Conservation (phyloP, 2,888 invertebrate species). For the Chrysolina haemoptera region DNA sequence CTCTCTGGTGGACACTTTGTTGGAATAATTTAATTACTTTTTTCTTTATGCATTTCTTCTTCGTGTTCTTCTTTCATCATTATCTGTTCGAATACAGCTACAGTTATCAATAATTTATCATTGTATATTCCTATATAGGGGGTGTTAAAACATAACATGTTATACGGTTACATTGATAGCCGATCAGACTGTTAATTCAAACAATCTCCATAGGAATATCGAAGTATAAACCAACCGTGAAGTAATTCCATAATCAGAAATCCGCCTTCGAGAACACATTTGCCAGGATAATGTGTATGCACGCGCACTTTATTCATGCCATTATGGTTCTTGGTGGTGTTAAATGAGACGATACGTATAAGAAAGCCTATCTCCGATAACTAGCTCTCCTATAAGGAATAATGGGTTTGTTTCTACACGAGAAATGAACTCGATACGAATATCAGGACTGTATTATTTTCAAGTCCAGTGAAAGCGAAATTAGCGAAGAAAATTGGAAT, state of each 20-base stretch:
- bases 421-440: no score
- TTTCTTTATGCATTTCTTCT: no score
- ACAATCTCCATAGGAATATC: conserved; percentile 12
- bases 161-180: neutral
- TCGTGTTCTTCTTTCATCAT: no score
- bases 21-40: no score
- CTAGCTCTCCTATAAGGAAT: conserved; percentile 4
- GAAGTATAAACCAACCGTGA: conserved; percentile 27
- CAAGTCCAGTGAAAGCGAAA: neutral
- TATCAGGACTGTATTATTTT: neutral
- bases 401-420: neutral
- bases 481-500: no score
- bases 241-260: conserved; percentile 45
- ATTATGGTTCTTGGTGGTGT: conserved; percentile 47
- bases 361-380: conserved; percentile 12
- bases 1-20: no score
- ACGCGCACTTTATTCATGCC: conserved; percentile 45
- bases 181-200: neutral
- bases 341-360: conserved; percentile 38
- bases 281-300: conserved; percentile 45
- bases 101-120: no score
- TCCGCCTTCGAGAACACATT: conserved; percentile 45
- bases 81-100: no score
- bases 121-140: no score
- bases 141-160: neutral